Base-by-base conservation (phyloP, 2,113 vertebrate species). In the Turdus rufiventris region DNA sequence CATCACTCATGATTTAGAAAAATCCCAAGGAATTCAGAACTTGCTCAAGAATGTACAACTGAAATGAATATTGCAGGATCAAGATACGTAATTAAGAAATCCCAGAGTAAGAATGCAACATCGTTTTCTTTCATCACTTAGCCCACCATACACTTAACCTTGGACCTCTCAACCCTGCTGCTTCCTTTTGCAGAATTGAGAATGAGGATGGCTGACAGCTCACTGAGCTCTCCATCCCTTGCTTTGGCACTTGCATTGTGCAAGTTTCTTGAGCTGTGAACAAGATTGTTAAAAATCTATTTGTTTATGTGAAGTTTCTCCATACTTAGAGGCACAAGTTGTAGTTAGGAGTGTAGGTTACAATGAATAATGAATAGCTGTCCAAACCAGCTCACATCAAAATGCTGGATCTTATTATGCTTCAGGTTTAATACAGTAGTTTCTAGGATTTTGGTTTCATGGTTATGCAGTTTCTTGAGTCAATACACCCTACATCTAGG, bases 121-220 rank as follows among this genome's bases (percentile, higher is more conserved):
- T 36, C 0, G 0, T 50, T 82, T 89, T 79, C 40, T 89, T 79
- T 66, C 8, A 5, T 67, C 75, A 53, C 20, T 74, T 47, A 70
- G 40, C 36, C 70, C 40, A 76, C 76, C n/a, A 61, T 47, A 78
- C 58, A 48, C 58, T 93, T 95, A 86, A 95, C 87, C 92, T 84
- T 54, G 36, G 85, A 82, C 75, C 82, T 87, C 34, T 87, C 53
- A 43, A 50, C 38, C 36, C 42, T 66, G 18, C 54, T 42, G 18
- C 36, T 56, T 33, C 43, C 43, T 93, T 73, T 51, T 6, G 7
- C n/a, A 81, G 87, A 78, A 89, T 65, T 66, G 61, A 74, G 51
- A 83, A 84, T 34, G 40, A 76, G 56, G 45, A 40, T 4, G 18
- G 31, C 65, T 82, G 76, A 62, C 70, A 61, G 61, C 74, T 85